A percentile compares a stretch with the other conserved stretches of the same genome.
These are phyloP conservation scores for Crocallis elinguaria DNA, from an alignment of 2,888 invertebrate species.

Conservation along the genomic window DNA sequence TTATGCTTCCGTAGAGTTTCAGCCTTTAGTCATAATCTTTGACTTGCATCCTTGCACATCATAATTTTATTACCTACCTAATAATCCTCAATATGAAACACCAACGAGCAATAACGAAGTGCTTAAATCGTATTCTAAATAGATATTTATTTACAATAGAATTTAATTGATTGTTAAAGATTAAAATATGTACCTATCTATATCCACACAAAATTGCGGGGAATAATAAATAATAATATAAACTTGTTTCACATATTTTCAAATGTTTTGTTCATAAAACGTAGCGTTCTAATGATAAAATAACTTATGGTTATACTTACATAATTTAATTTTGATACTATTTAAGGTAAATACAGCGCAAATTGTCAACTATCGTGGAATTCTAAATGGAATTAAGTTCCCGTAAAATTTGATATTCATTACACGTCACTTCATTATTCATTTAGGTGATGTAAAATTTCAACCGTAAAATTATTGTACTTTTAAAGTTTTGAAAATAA, in stretches of 20 bases:
- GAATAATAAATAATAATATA: conserved; percentile 69
- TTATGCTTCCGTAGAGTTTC: conserved; percentile 1
- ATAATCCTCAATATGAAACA: conserved; percentile 24
- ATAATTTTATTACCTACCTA: conserved; percentile 52
- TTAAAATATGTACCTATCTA: conserved; percentile 26
- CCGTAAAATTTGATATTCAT: conserved; percentile 63
- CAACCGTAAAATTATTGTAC: conserved; percentile 62
- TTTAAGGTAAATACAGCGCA: conserved; percentile 51
- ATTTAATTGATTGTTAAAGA: conserved; percentile 32
- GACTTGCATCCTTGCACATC: conserved; percentile 73
- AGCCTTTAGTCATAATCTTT: conserved; percentile 30
- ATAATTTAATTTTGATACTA: conserved; percentile 45
- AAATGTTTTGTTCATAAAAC: conserved; percentile 69
- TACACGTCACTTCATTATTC: conserved; percentile 51
- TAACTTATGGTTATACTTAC: conserved; percentile 47
- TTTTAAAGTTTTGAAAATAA: conserved; percentile 56
- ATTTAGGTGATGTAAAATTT: conserved; percentile 69
- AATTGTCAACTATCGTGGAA: conserved; percentile 54
- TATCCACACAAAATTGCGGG: conserved; percentile 58
- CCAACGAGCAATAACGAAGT: conserved; percentile 50
- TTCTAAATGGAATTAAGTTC: conserved; percentile 83
- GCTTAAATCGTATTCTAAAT: conserved; percentile 40
- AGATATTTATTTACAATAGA: conserved; percentile 44
- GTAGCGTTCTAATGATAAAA: conserved; percentile 44
- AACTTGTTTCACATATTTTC: conserved; percentile 82